Base-by-base conservation (phyloP, 2,113 vertebrate genomes). In the Prinia subflava region DNA sequence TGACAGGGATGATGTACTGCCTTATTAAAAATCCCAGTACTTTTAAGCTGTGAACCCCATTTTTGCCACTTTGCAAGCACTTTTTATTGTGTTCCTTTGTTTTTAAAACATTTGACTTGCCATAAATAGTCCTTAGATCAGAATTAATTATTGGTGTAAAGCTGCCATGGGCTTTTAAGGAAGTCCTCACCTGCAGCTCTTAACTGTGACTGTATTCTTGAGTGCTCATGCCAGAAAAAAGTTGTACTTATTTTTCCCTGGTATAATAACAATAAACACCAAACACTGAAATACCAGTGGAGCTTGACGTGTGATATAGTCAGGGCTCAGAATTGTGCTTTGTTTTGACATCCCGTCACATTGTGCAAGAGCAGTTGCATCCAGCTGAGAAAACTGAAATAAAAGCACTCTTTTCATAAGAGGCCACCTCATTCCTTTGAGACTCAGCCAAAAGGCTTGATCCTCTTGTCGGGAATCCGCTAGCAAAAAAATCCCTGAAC, bases 141-240 rank as follows among this genome's bases (percentile, higher is more conserved):
- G 59, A 49, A 37, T 57, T 22, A 23, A 70, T 49, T 22, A 3
- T 28, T 35, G 42, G 39, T 33, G 21, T 87, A 53, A 78, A 70
- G 60, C 47, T 75, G 60, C 24, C 2, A 0, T 6, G 33, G 39
- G 25, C 33, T 71, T 63, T 21, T 37, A 20, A 46, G 55, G 56
- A 67, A 12, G 78, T 64, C 22, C 35, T 64, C 35, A 78, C 84
- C 52, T 92, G 77, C 27, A 27, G 44, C 74, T 84, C 33, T 68
- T 62, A 11, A 18, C 39, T 1, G 1, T 42, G 64, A 13, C 52
- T 0, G 0, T 31, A 16, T 63, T 77, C 44, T 47, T 37, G 63
- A 68, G 37, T 15, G 31, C 8, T 89, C 5, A 0, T 16, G 41
- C 21, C n/a, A 23, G 63, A 39, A 74, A 76, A 33, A 47, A 31